A percentile compares a stretch with the other conserved stretches of the same genome.
phyloP scores from a whole-genome alignment of 2,797 vertebrate species.

The Pseudochaenichthys georgianus region DNA sequence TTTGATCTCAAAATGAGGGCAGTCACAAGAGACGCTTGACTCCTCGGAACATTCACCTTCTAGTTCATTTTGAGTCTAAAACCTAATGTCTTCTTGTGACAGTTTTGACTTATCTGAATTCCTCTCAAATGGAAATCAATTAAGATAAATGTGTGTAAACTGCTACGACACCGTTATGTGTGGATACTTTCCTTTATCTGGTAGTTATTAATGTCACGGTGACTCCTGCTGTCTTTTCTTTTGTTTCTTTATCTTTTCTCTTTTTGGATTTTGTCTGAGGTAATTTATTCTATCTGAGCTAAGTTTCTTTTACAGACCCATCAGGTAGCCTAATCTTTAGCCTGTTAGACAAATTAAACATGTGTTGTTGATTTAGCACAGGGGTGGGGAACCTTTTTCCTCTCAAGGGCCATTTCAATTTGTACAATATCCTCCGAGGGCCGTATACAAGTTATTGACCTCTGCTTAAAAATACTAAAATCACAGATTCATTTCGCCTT shows the following conservation, averaged over 20 bases:
- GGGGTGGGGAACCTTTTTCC: too few species aligned
- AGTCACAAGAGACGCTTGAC: neutral
- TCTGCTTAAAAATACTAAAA: too few species aligned
- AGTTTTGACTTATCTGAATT: neutral
- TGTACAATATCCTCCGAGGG: too few species aligned
- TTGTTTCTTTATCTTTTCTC: neutral
- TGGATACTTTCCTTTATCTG: slow-evolving; percentile 4
- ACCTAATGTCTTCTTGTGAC: neutral
- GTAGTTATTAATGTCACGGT: slow-evolving; percentile 8
- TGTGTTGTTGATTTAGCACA: slow-evolving; percentile 1
- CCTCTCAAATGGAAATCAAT: slow-evolving; percentile 6
- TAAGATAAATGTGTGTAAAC: neutral
- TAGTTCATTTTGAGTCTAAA: neutral
- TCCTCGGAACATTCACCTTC: slow-evolving; percentile 5
- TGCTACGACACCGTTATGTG: neutral
- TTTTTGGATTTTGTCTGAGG: neutral
- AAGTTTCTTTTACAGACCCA: slow-evolving; percentile 4
- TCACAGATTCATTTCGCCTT: too few species aligned
- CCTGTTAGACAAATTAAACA: neutral
- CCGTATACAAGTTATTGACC: too few species aligned
- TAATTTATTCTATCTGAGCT: neutral
- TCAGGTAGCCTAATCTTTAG: neutral
- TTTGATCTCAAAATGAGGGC: neutral
- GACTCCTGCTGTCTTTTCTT: neutral
- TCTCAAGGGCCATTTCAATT: too few species aligned